These are phyloP conservation scores for Orchesella cincta DNA, from an alignment of 1,140 invertebrate species.

Conservation along the genomic window DNA sequence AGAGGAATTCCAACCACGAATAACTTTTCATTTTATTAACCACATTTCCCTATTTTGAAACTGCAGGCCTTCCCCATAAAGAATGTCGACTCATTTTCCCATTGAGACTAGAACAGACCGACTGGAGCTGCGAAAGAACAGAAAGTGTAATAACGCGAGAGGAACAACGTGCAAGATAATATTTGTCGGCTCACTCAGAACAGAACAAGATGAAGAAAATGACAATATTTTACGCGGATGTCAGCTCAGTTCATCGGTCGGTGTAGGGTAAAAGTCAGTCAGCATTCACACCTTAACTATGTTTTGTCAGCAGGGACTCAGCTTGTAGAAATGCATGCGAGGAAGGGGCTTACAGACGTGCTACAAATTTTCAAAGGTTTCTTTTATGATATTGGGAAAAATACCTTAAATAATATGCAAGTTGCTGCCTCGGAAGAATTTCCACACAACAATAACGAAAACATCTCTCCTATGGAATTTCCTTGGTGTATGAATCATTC, in stretches of 20 bases:
- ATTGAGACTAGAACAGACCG: background rate
- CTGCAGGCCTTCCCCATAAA: background rate
- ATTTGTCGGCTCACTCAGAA: background rate
- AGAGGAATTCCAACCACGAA: no score
- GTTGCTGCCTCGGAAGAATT: no score
- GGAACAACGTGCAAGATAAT: background rate
- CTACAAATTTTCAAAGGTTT: slow-evolving; percentile 13
- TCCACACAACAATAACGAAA: background rate
- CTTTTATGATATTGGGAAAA: slow-evolving; percentile 1
- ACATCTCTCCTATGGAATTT: background rate
- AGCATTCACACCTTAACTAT: slow-evolving; percentile 47
- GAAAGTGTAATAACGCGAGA: no score
- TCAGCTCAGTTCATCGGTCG: slow-evolving; percentile 37
- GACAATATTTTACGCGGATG: slow-evolving; percentile 40
- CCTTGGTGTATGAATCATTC: background rate
- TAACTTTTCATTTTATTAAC: no score
- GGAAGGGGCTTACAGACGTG: background rate
- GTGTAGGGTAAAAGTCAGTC: slow-evolving; percentile 24
- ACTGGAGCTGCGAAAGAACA: background rate
- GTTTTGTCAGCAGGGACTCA: slow-evolving; percentile 46
- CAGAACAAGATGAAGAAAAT: slow-evolving; percentile 17
- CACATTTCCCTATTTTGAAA: no score
- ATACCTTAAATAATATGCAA: background rate
- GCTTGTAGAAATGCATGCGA: background rate
- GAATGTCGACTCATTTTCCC: slow-evolving; percentile 17